These are phyloP conservation scores for Eremophila alpestris DNA, from an alignment of 2,797 vertebrate genomes.

Conservation along the genomic window DNA sequence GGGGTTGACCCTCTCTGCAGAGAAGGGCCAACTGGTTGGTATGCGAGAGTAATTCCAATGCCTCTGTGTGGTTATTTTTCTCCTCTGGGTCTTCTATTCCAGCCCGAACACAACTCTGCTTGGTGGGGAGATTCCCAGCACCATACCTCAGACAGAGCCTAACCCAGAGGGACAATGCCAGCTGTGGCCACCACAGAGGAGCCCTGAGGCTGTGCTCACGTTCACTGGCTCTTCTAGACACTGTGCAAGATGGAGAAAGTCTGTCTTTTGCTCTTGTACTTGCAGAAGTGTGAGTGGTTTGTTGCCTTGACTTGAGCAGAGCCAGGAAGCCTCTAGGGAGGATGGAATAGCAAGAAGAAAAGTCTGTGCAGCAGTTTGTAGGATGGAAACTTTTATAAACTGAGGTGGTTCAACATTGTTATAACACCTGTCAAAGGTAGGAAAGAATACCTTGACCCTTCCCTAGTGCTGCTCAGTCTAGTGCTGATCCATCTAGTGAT, in stretches of 20 bases:
- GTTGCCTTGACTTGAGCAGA: neutral
- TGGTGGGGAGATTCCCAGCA: neutral
- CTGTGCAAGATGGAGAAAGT: neutral
- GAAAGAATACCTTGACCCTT: neutral
- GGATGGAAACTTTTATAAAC: neutral
- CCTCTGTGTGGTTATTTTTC: neutral
- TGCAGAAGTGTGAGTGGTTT: neutral
- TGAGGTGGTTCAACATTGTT: neutral
- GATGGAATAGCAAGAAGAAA: neutral
- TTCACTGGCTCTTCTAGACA: accelerated
- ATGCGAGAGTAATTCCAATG: neutral
- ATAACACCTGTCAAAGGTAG: neutral
- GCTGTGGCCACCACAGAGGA: neutral
- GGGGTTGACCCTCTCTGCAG: accelerated
- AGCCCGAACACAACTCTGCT: neutral
- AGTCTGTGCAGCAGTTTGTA: accelerated
- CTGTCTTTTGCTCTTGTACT: neutral
- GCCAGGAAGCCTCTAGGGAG: neutral
- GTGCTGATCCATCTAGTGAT: constrained; percentile 17
- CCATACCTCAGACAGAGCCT: neutral
- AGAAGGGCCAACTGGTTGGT: neutral
- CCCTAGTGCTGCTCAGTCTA: neutral
- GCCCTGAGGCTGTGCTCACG: accelerated
- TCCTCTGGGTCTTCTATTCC: neutral
- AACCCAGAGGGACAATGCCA: neutral